Evolutionary conservation across 2,113 vertebrate species (phyloP), one percentile per base, ranked within the genome.

Genomic region (Haplotaxodon microlepis): DNA sequence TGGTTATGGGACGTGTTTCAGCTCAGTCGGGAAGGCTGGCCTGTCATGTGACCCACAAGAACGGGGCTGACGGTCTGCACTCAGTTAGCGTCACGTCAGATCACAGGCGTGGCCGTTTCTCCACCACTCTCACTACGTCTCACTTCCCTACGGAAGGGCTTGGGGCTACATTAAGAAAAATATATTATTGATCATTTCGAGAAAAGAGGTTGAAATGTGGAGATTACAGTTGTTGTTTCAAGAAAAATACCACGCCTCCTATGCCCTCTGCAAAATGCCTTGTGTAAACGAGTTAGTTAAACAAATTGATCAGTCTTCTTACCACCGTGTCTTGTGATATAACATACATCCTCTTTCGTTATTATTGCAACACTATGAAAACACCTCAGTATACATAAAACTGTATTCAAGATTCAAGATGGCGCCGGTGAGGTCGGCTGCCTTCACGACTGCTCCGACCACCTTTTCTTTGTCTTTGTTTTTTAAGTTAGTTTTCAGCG

Each of bases 1-100:
- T 97, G 89, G 82, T 96, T 90, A 16, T 85, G 40, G 86, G 91
- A 73, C 79, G 85, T 84, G 90, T 92, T 36, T 78, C 86, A 85
- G 87, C 69, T 54, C 88, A 47, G 85, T 84, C 93, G 71, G 31
- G 85, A 92, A 89, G 82, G 85, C 84, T 87, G 66, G 56, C 53
- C 54, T 79, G 92, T 97, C 96, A 96, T 96, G 96, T 97, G 96
- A 96, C 94, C 92, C 69, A 21, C 71, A 79, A 31, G 57, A 81
- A 84, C 27, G 73, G n/a, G 86, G 87, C 89, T 85, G 90, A 90
- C 71, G 83, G 80, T 40, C 89, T 21, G 34, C 36, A 7, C 45
- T 63, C 85, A n/a, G 63, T 42, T 2, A 8, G 24, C 61, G 7
- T 14, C 45, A 71, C 82, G 57, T 84, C 80, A 66, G 3, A 66